Conservation (phyloP, 2,113 vertebrate genomes). For the Coracopsis vasa region DNA sequence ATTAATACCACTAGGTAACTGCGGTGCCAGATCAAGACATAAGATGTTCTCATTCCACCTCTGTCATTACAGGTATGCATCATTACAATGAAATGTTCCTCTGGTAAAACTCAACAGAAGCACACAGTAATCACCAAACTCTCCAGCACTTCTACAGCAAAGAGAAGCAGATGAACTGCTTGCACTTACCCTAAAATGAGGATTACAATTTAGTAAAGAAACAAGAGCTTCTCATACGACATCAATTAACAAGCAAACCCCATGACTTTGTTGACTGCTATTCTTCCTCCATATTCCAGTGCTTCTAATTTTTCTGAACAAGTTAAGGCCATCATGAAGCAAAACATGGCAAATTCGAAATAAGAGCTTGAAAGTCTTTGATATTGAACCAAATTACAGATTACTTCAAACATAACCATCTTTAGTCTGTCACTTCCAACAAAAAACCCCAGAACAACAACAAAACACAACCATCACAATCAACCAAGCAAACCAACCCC, state of each 20-base stretch:
- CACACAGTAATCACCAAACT: background rate
- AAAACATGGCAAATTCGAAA: background rate
- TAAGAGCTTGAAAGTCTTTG: background rate
- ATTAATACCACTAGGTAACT: background rate
- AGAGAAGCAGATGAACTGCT: background rate
- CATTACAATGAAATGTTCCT: background rate
- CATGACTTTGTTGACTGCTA: background rate
- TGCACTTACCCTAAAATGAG: background rate
- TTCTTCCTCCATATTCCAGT: background rate
- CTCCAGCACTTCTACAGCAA: background rate
- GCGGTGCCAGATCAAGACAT: background rate
- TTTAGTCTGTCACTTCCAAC: constrained; percentile 47
- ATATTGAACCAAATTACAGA: constrained; percentile 43
- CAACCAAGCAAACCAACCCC: background rate
- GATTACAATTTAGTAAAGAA: background rate
- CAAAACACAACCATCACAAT: background rate
- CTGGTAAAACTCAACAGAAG: background rate
- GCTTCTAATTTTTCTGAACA: background rate
- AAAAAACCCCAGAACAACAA: background rate
- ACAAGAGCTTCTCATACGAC: background rate
- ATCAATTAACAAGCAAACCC: background rate
- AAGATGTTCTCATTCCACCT: background rate
- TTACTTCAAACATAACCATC: background rate
- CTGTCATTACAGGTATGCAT: background rate
- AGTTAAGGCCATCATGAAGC: background rate